Evolutionary conservation across 2,888 invertebrate species (phyloP), one percentile per base, ranked within the genome.

Genomic region (Spatulosminthurus flaviceps): DNA sequence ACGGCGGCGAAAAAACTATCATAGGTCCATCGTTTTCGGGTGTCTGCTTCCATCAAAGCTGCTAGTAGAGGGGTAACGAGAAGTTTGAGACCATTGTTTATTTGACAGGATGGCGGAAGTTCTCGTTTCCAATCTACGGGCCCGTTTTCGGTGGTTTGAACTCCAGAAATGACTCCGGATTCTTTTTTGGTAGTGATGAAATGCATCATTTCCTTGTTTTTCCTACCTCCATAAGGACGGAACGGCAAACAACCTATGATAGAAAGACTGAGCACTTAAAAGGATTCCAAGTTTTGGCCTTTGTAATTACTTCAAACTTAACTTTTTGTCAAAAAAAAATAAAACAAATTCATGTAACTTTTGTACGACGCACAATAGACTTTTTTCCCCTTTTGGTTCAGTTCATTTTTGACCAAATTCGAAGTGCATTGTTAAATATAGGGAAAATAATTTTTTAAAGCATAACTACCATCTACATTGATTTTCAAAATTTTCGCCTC

Each of bases 171-270:
- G 0, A 96, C 95, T 1, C 97, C 97, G 0, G 95, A 94, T 29
- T 95, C 93, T 87, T 98, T 98, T 86, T 95, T 93, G 0, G 97
- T 96, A 0, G 97, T 97, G 77, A 98, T 98, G 86, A 93, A 93
- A 88, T 95, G 96, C 98, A 98, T 98, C 0, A 96, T 97, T 88
- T 97, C 96, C 86, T 95, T 95, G 87, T 98, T 97, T 86, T 94
- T 92, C 24, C 98, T 90, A 0, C 98, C 98, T 1, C 97, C 97
- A 87, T 92, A 97, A 0, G 97, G 97, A 75, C 97, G 90, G 87
- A 97, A 98, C 0, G 98, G 97, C 78, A 80, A 42, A 28, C 42
- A 74, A 9, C 74, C 73, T 78, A n/a, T 16, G 26, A 61, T 9
- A 19, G n/a, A n/a, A n/a, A n/a, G n/a, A n/a, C n/a, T n/a, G n/a